These are phyloP conservation scores for Myotis vivesi DNA, from an alignment of 2,797 vertebrate genomes.

Conservation along the genomic window DNA sequence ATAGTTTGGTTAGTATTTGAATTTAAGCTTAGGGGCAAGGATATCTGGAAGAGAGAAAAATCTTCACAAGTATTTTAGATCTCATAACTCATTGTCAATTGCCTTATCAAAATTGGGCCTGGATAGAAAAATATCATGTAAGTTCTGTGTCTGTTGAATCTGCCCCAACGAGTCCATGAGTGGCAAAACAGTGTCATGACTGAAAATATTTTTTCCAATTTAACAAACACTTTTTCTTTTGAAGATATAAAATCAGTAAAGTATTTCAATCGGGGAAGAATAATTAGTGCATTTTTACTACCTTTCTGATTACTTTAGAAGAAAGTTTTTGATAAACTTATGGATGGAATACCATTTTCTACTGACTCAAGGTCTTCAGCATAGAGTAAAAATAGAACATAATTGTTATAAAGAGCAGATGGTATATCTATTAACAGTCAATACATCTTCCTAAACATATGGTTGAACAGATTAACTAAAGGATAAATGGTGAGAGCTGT, in stretches of 20 bases:
- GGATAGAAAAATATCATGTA: slow-evolving; percentile 10
- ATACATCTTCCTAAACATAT: slow-evolving; percentile 84
- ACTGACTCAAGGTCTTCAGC: slow-evolving; percentile 75
- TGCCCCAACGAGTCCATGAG: not conserved
- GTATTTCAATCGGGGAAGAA: slow-evolving; percentile 18
- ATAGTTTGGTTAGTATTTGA: slow-evolving; percentile 35
- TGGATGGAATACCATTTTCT: slow-evolving; percentile 66
- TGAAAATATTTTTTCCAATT: slow-evolving; percentile 40
- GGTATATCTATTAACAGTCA: slow-evolving; percentile 82
- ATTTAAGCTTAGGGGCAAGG: not conserved
- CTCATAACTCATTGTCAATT: slow-evolving; percentile 7
- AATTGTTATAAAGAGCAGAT: slow-evolving; percentile 82
- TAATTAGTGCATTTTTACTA: slow-evolving; percentile 26
- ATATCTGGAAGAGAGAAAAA: slow-evolving; percentile 30
- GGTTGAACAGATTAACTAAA: slow-evolving; percentile 84
- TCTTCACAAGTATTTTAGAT: slow-evolving; percentile 35
- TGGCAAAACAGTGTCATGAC: not conserved
- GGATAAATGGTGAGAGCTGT: slow-evolving; percentile 77
- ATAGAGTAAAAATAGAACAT: slow-evolving; percentile 80
- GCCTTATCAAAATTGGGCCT: slow-evolving; percentile 14
- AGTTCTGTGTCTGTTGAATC: not conserved
- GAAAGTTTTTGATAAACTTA: slow-evolving; percentile 68
- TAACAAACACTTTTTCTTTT: slow-evolving; percentile 40
- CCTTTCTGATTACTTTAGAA: slow-evolving; percentile 58
- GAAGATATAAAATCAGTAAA: not conserved